Evolutionary conservation across 2,888 invertebrate species (phyloP), one percentile per base, ranked within the genome.

Genomic region (Cephus nigrinus): DNA sequence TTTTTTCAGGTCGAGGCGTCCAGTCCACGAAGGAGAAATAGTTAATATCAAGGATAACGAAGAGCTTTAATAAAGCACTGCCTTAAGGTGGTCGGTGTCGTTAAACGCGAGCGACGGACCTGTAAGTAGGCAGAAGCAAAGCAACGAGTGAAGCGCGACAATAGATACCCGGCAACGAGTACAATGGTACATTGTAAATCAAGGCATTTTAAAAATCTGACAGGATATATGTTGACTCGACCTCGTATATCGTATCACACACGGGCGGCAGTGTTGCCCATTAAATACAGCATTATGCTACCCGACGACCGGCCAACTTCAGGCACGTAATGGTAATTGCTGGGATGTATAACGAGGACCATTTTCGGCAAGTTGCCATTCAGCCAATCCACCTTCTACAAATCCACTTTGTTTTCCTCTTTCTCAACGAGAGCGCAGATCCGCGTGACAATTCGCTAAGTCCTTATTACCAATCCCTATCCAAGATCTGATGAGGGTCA

Each of bases 251-350:
- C 88, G 87, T 84, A 86, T 88, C 87, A 84, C 87, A 86, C 75
- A 86, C 87, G 84, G 83, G 83, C 84, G 76, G 84, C 86, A 83
- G 83, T 83, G 83, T 86, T 84, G 83, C 86, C 89, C 89, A 90
- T 90, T 90, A 89, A 90, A 90, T 90, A 89, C 89, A 88, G 90
- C 87, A 90, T 90, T 90, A 90, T 90, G 88, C 88, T 88, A 84
- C 85, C 84, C 83, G 85, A 86, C 86, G 85, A 85, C 75, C 77
- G 85, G 82, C 81, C 84, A 84, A 86, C 85, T 86, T 86, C 84
- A 84, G 84, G 81, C 84, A 82, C 85, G 86, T 88, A 87, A 89
- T 88, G 88, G 88, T 89, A 89, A 90, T 89, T 89, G 89, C 86
- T 80, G 83, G 84, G 84, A 88, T 86, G 86, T 86, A 86, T 86